Percentiles rank a stretch among this genome's conserved stretches.
These are phyloP conservation scores for Pitta sordida DNA, from an alignment of 2,113 vertebrate species.

Conservation along the genomic window DNA sequence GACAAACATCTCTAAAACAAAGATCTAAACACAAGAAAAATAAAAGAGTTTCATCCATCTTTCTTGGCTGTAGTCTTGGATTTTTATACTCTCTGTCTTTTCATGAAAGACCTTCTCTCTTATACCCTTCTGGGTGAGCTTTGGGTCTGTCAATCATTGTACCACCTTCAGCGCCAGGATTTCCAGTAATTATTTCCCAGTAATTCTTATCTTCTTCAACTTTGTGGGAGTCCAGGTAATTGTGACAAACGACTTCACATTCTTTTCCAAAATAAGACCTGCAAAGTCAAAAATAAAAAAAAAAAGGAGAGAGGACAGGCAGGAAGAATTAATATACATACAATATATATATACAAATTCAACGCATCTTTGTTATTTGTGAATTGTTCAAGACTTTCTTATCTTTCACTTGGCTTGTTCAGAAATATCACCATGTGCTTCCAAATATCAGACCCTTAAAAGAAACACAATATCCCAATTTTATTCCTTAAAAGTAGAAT, in stretches of 20 bases:
- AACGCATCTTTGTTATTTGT: neutral
- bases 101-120: neutral
- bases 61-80: neutral
- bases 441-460: neutral
- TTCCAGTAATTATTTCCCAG: slow-evolving; percentile 83
- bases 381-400: neutral
- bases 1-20: neutral
- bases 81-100: neutral
- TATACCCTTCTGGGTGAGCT: neutral
- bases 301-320: too few species aligned
- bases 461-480: neutral
- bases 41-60: neutral
- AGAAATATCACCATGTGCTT: neutral
- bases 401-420: neutral
- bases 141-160: slow-evolving; percentile 47
- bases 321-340: neutral
- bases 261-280: slow-evolving; percentile 87
- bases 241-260: slow-evolving; percentile 85
- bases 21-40: neutral
- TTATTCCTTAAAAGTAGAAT: neutral
- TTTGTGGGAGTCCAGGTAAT: slow-evolving; percentile 82
- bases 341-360: neutral
- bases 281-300: neutral
- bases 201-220: slow-evolving; percentile 85
- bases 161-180: slow-evolving; percentile 55